phyloP scores from a whole-genome alignment of 2,888 invertebrate genomes.

The Orchesella flavescens region DNA sequence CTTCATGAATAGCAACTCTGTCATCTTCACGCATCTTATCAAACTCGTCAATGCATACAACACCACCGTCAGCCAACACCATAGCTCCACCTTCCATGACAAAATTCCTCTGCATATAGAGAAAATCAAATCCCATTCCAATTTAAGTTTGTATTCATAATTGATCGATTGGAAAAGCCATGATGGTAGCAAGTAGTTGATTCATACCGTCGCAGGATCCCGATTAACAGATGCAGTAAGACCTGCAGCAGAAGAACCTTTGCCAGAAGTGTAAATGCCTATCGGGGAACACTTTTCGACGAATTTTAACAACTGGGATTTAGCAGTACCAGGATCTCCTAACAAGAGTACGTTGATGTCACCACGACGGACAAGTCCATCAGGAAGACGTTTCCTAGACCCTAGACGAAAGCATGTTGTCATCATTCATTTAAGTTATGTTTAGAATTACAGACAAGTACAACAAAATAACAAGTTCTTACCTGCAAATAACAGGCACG shows the following conservation, averaged over 20 bases:
- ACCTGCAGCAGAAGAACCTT: slow-evolving; percentile 99
- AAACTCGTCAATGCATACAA: slow-evolving; percentile 99
- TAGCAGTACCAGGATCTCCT: slow-evolving; percentile 99
- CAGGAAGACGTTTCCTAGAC: slow-evolving; percentile 90
- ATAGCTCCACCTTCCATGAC: slow-evolving; percentile 99
- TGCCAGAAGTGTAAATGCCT: slow-evolving; percentile 98
- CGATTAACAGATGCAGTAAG: slow-evolving; percentile 97
- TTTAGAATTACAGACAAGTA: too few species aligned
- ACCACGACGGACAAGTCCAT: slow-evolving; percentile 94
- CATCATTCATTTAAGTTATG: neutral
- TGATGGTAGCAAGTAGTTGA: slow-evolving; percentile 5
- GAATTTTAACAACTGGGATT: slow-evolving; percentile 97
- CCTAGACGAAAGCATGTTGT: slow-evolving; percentile 74
- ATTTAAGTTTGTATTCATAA: too few species aligned
- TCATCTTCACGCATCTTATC: slow-evolving; percentile 99
- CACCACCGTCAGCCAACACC: slow-evolving; percentile 99
- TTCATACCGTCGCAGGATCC: slow-evolving; percentile 90
- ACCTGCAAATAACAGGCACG: slow-evolving; percentile 95
- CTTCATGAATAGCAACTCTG: slow-evolving; percentile 99
- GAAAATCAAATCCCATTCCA: neutral
- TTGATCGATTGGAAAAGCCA: neutral
- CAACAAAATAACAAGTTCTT: slow-evolving; percentile 43
- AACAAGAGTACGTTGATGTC: slow-evolving; percentile 96
- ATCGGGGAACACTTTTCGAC: slow-evolving; percentile 96
- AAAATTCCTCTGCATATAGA: slow-evolving; percentile 85